Evolutionary conservation across 2,113 vertebrate genomes (phyloP).

Genomic region (Laticauda laticaudata): DNA sequence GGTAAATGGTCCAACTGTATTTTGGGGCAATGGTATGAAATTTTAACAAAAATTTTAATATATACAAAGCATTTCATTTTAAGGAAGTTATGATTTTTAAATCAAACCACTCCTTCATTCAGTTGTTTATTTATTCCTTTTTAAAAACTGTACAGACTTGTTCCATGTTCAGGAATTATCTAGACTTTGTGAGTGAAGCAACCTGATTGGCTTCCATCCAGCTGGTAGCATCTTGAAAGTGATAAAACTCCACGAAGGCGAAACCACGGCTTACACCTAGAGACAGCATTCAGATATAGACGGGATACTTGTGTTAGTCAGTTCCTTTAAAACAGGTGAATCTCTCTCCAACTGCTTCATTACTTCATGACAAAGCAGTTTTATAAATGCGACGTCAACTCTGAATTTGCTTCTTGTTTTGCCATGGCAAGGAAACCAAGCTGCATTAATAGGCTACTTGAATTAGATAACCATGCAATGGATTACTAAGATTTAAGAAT

Average conservation of each 20-base stretch:
- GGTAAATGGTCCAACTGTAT: not conserved
- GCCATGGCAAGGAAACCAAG: slow-evolving; percentile 93
- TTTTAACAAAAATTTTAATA: slow-evolving; percentile 71
- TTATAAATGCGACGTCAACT: slow-evolving; percentile 83
- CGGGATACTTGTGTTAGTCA: slow-evolving; percentile 99
- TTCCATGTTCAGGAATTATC: slow-evolving; percentile 87
- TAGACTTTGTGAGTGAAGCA: slow-evolving; percentile 99
- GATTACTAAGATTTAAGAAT: slow-evolving; percentile 66
- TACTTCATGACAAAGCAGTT: slow-evolving; percentile 89
- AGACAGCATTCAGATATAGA: slow-evolving; percentile 99
- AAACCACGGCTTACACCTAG: slow-evolving; percentile 99
- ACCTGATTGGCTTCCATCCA: slow-evolving; percentile 99
- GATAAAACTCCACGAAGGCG: slow-evolving; percentile 99
- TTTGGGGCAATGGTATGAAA: slow-evolving; percentile 7
- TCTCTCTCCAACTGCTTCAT: slow-evolving; percentile 98
- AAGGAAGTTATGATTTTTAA: slow-evolving; percentile 69
- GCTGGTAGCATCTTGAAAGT: slow-evolving; percentile 99
- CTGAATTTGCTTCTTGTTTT: slow-evolving; percentile 84
- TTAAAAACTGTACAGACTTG: slow-evolving; percentile 82
- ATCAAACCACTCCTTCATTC: slow-evolving; percentile 79
- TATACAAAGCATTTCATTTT: slow-evolving; percentile 76
- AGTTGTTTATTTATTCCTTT: slow-evolving; percentile 53
- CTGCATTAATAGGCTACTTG: slow-evolving; percentile 71
- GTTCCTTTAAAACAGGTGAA: slow-evolving; percentile 98
- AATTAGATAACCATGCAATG: slow-evolving; percentile 80